Conservation (phyloP, 2,113 vertebrate species). For the Ochotona princeps region DNA sequence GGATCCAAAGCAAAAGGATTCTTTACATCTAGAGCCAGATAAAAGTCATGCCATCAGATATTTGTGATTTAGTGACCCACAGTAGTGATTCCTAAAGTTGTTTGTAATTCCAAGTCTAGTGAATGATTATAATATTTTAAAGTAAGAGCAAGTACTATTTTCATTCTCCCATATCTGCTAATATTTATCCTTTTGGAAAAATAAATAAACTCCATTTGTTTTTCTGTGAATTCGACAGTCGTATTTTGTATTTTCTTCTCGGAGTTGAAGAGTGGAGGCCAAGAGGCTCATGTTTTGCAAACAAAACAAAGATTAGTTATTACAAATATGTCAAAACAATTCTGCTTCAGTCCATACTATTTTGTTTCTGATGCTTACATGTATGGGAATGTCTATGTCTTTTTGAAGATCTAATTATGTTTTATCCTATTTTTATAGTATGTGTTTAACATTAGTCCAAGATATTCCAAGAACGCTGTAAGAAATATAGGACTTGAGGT, state of each 20-base stretch:
- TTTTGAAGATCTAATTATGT: neutral
- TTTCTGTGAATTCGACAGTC: neutral
- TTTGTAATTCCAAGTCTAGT: neutral
- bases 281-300: neutral
- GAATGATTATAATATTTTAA: constrained; percentile 22
- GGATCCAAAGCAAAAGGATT: neutral
- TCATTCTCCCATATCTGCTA: neutral
- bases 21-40: neutral
- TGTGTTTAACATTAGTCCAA: constrained; percentile 54
- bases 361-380: neutral
- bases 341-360: neutral
- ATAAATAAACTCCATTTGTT: neutral
- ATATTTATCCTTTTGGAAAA: neutral
- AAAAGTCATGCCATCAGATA: neutral
- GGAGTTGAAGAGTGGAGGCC: neutral
- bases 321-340: neutral
- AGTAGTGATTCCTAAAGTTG: neutral
- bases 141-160: constrained; percentile 13
- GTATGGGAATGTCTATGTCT: neutral
- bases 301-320: neutral
- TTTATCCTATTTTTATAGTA: neutral
- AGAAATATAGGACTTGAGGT: neutral
- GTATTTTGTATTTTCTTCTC: neutral
- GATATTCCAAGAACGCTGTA: neutral
- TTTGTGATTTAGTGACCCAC: constrained; percentile 31